Conservation (phyloP, 2,888 invertebrate species). For the Limnephilus lunatus region DNA sequence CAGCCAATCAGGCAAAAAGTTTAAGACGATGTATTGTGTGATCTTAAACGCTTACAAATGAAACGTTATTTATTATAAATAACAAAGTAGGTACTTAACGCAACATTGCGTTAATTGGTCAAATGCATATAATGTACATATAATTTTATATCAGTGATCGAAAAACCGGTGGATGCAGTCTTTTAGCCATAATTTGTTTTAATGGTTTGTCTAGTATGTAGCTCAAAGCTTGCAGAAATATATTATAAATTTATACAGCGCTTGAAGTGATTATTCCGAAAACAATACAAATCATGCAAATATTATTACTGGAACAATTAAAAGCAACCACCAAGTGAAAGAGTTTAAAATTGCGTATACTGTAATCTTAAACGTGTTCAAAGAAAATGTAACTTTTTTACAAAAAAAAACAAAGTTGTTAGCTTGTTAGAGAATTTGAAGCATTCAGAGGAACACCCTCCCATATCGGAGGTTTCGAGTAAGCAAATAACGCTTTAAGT, state of each 20-base stretch:
- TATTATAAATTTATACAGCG: too few species aligned
- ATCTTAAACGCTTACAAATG: background rate
- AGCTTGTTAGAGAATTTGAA: background rate
- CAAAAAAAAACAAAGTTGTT: background rate
- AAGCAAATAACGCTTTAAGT: conserved; percentile 16
- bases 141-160: too few species aligned
- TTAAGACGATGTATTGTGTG: background rate
- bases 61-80: background rate
- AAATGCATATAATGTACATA: too few species aligned
- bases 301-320: background rate
- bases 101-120: too few species aligned
- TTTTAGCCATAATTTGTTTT: too few species aligned
- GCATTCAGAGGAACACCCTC: background rate
- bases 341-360: background rate
- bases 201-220: too few species aligned
- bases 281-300: too few species aligned
- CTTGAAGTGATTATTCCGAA: too few species aligned
- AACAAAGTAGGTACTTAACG: background rate
- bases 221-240: too few species aligned
- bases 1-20: background rate
- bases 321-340: background rate
- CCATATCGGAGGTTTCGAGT: background rate
- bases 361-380: background rate
- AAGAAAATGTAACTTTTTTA: background rate
- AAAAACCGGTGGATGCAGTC: too few species aligned